Evolutionary conservation across 2,888 invertebrate genomes (phyloP).

Genomic region (Patella caerulea): DNA sequence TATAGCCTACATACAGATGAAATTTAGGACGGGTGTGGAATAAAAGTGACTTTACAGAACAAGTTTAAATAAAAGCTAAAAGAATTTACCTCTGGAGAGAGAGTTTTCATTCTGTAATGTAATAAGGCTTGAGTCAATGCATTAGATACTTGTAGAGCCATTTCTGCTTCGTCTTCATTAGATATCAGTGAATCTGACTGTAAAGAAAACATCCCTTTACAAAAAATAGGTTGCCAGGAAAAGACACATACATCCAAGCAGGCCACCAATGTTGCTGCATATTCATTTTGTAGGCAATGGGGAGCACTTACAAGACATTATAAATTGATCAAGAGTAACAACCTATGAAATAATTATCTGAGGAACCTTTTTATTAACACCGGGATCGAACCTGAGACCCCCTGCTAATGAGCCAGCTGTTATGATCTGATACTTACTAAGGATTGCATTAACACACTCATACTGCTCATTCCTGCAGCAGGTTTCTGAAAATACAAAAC

Average conservation of each 20-base stretch:
- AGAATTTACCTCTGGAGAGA: constrained; percentile 42
- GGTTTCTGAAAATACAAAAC: background rate
- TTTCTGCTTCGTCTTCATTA: constrained; percentile 56
- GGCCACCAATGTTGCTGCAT: too few relatives aligned
- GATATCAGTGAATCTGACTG: constrained; percentile 47
- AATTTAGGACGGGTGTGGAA: too few relatives aligned
- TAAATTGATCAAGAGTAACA: too few relatives aligned
- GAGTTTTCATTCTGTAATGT: constrained; percentile 46
- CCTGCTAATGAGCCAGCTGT: background rate
- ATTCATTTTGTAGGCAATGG: too few relatives aligned
- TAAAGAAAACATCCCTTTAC: constrained; percentile 12
- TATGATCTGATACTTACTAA: background rate
- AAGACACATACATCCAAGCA: too few relatives aligned
- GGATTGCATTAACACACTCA: constrained; percentile 8
- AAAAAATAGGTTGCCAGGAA: background rate
- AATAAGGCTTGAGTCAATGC: constrained; percentile 59
- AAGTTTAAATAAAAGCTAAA: background rate
- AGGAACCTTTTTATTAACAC: too few relatives aligned
- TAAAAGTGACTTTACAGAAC: background rate
- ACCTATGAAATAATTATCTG: too few relatives aligned
- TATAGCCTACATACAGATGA: too few relatives aligned
- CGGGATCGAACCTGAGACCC: too few relatives aligned
- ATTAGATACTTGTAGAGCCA: constrained; percentile 59
- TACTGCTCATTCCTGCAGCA: background rate
- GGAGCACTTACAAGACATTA: too few relatives aligned